Percentiles rank a stretch among this genome's conserved stretches.
Conservation (phyloP, 2,113 vertebrate genomes). For the Nymphicus hollandicus region DNA sequence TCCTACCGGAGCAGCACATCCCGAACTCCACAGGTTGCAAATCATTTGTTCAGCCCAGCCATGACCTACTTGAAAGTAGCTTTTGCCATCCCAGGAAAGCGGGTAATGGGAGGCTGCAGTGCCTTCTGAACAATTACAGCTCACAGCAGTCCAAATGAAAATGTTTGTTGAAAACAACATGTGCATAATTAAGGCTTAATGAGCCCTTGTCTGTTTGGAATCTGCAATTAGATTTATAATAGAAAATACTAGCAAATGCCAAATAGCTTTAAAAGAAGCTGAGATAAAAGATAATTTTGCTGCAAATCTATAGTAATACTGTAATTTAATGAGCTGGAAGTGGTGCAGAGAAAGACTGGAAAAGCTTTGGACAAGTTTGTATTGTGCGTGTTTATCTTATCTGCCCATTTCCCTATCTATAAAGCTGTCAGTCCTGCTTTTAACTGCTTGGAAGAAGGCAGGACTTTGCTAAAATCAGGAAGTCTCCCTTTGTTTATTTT, state of each 20-base stretch:
- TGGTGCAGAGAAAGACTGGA: slow-evolving; percentile 35
- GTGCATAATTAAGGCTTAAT: slow-evolving; percentile 99
- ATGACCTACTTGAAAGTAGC: slow-evolving; percentile 82
- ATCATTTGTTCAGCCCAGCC: not conserved
- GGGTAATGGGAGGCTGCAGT: slow-evolving; percentile 78
- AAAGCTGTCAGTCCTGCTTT: slow-evolving; percentile 56
- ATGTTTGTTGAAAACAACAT: slow-evolving; percentile 99
- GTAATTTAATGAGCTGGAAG: slow-evolving; percentile 62
- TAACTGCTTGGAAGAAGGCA: slow-evolving; percentile 48
- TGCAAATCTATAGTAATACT: slow-evolving; percentile 71
- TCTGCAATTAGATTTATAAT: slow-evolving; percentile 99
- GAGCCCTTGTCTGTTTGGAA: slow-evolving; percentile 99
- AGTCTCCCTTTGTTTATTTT: slow-evolving; percentile 54
- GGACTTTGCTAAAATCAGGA: slow-evolving; percentile 37
- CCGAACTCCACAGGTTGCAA: not conserved
- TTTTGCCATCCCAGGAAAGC: slow-evolving; percentile 67
- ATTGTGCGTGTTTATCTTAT: slow-evolving; percentile 29
- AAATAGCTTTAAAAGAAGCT: slow-evolving; percentile 80
- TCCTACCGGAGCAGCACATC: rapidly evolving
- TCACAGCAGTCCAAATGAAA: slow-evolving; percentile 95
- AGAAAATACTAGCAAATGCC: slow-evolving; percentile 79
- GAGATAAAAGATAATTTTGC: slow-evolving; percentile 77
- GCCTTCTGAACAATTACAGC: slow-evolving; percentile 90
- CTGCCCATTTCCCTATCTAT: slow-evolving; percentile 21
- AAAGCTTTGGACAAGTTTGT: slow-evolving; percentile 49